Evolutionary conservation across 2,113 vertebrate genomes (phyloP).

Genomic region (Trogon melanurus): DNA sequence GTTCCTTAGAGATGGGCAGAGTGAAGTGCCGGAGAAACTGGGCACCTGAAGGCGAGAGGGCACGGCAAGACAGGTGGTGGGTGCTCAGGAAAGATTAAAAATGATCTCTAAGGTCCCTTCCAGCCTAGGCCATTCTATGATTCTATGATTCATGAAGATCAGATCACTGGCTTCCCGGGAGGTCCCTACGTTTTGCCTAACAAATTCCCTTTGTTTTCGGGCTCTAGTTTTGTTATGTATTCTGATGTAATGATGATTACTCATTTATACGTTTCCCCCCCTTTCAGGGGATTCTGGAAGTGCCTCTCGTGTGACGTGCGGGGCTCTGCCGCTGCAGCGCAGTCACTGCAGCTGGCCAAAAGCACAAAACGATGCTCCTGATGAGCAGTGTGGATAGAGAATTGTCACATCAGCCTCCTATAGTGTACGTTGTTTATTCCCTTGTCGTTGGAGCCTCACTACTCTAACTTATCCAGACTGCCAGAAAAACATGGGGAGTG

Average conservation of each 20-base stretch:
- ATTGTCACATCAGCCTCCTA: not conserved
- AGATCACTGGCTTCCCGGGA: not conserved
- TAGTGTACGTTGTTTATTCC: not conserved
- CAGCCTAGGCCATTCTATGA: no score
- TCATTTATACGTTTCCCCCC: not conserved
- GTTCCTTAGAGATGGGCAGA: not conserved
- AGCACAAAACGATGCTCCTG: not conserved
- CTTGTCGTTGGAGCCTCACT: not conserved
- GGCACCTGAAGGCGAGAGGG: not conserved
- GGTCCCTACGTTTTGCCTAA: not conserved
- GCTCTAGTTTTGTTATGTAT: not conserved
- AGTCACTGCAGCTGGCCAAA: not conserved
- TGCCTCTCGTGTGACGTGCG: fast-evolving
- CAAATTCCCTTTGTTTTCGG: not conserved
- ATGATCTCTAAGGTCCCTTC: no score
- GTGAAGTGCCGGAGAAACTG: fast-evolving
- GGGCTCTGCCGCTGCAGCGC: not conserved
- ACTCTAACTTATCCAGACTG: not conserved
- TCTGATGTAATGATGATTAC: not conserved
- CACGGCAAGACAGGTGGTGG: not conserved
- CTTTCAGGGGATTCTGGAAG: not conserved
- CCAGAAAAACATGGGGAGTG: not conserved
- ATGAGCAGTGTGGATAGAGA: not conserved
- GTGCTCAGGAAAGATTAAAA: not conserved
- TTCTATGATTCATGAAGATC: not conserved